Evolutionary conservation across 2,797 vertebrate species (phyloP).

Genomic region (Chaenodraco wilsoni): DNA sequence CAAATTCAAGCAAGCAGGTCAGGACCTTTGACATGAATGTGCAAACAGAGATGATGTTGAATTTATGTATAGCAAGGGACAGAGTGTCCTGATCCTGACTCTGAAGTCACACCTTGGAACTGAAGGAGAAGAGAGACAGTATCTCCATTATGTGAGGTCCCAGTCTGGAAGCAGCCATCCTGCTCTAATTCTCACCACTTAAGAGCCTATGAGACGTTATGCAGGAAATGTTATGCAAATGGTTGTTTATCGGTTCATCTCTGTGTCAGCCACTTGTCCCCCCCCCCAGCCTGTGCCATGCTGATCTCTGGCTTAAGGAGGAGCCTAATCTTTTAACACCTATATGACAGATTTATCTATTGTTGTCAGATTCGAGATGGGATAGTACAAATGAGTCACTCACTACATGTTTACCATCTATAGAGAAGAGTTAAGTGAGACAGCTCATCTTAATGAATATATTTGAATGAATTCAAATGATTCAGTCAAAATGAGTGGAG

Average conservation of each 20-base stretch:
- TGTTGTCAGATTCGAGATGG: slow-evolving; percentile 63
- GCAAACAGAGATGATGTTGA: slow-evolving; percentile 34
- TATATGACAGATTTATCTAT: slow-evolving; percentile 73
- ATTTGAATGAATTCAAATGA: slow-evolving; percentile 16
- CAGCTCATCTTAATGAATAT: not conserved
- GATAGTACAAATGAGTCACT: slow-evolving; percentile 16
- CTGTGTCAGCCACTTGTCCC: slow-evolving; percentile 62
- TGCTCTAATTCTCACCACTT: slow-evolving; percentile 66
- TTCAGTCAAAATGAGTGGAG: not conserved
- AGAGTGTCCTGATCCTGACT: slow-evolving; percentile 23
- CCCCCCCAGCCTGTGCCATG: slow-evolving; percentile 31
- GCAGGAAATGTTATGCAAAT: slow-evolving; percentile 73
- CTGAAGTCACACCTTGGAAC: slow-evolving; percentile 41
- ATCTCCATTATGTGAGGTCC: slow-evolving; percentile 49
- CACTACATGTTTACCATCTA: slow-evolving; percentile 6
- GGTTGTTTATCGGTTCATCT: slow-evolving; percentile 68
- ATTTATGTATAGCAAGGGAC: slow-evolving; percentile 17
- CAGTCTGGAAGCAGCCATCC: slow-evolving; percentile 33
- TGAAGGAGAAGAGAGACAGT: slow-evolving; percentile 5
- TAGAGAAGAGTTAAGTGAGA: slow-evolving; percentile 12
- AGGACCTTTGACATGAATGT: slow-evolving; percentile 30
- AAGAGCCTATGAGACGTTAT: slow-evolving; percentile 67
- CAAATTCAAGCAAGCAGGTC: slow-evolving; percentile 40
- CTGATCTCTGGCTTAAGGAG: slow-evolving; percentile 74
- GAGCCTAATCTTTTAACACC: slow-evolving; percentile 79